Base-by-base conservation (phyloP, 1,140 invertebrate genomes). In the Anadara kagoshimensis region DNA sequence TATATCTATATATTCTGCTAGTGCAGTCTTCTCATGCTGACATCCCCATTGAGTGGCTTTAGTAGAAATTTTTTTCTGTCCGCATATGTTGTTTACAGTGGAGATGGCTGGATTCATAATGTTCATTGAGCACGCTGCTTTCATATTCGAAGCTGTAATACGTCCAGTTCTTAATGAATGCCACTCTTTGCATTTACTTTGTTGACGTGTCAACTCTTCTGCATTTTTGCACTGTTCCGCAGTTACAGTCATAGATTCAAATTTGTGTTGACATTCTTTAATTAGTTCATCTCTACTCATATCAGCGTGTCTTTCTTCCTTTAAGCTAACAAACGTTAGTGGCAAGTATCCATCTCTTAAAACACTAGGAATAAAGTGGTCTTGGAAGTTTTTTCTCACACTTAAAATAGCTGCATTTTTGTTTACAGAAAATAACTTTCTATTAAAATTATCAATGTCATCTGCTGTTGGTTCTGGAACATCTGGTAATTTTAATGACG, bases 1-100 rank as follows among this genome's bases (percentile, higher is more conserved):
- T 14, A 29, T 22, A 29, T 14, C 16, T 14, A 44, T 61, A 24
- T 61, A 61, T 5, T 20, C 44, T 51, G 47, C 69, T 20, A 12
- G 63, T 0, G 5, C 74, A 56, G 75, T 78, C 69, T 43, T 75
- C 73, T 47, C 66, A 69, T 22, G 78, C 72, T 47, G 71, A 74
- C 20, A 77, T 49, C 61, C 61, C 76, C 43, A 78, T 73, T 41
- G 71, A 64, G 22, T 69, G 22, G 1, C 54, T 29, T 45, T 65
- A 69, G 8, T 80, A 65, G 16, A 56, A 8, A 1, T 76, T 64
- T 49, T 73, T 78, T 61, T 59, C 16, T 2, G n/a, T n/a, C n/a
- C n/a, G n/a, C n/a, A 74, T 44, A 4, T 58, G 14, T 11, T 72
- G 36, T 24, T n/a, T 11, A 7, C 72, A 63, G 44, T 75, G 64